Conservation (phyloP, 1,140 invertebrate genomes). For the Hestina assimilis region DNA sequence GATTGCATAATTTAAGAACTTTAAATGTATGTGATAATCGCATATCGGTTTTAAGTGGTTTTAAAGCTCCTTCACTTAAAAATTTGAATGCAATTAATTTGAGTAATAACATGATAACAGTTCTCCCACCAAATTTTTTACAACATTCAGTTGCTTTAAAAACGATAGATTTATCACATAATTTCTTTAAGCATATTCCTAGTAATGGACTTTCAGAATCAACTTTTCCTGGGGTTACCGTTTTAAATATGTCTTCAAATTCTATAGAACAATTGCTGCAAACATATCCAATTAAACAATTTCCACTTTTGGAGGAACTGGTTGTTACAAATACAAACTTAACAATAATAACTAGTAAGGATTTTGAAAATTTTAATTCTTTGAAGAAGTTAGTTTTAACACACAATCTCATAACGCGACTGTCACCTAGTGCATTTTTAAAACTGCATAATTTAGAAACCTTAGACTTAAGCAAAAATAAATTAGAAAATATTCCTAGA, state of each 20-base stretch:
- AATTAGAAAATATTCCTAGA: conserved; percentile 89
- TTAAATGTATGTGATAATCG: conserved; percentile 87
- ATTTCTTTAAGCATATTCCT: conserved; percentile 90
- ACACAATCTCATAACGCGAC: conserved; percentile 86
- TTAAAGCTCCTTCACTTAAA: conserved; percentile 85
- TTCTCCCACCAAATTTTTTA: conserved; percentile 90
- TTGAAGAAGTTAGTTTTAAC: conserved; percentile 86
- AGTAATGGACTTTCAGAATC: conserved; percentile 87
- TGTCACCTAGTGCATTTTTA: conserved; percentile 91
- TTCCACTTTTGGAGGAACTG: conserved; percentile 88
- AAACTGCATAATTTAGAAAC: conserved; percentile 86
- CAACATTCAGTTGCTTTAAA: conserved; percentile 84
- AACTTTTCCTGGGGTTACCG: conserved; percentile 84
- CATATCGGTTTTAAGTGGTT: conserved; percentile 87
- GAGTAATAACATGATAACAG: conserved; percentile 85
- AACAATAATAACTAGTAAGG: conserved; percentile 90
- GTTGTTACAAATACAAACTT: conserved; percentile 91
- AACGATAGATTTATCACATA: conserved; percentile 88
- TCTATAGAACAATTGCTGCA: conserved; percentile 83
- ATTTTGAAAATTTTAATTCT: conserved; percentile 91
- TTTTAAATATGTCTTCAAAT: conserved; percentile 90
- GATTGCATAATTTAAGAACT: conserved; percentile 84
- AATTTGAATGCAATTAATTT: conserved; percentile 86
- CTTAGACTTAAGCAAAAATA: conserved; percentile 90
- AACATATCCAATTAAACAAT: conserved; percentile 80